A percentile compares a stretch with the other conserved stretches of the same genome.
Conservation (phyloP, 2,888 invertebrate species). For the Hirudinaria manillensis region DNA sequence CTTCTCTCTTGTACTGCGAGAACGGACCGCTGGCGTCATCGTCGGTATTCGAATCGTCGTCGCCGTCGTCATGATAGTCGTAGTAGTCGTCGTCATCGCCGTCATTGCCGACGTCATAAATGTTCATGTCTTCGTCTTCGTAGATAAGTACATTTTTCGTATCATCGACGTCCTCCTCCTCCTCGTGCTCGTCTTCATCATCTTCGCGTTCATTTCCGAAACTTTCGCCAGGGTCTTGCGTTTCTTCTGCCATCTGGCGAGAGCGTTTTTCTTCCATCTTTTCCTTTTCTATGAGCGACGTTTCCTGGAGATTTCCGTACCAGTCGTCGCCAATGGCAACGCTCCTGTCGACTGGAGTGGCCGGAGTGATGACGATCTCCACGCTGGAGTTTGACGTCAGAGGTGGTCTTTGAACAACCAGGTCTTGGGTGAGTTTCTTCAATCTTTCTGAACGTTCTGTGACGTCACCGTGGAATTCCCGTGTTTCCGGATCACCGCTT, state of each 20-base stretch:
- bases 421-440: background rate
- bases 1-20: background rate
- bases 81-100: background rate
- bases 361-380: background rate
- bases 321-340: background rate
- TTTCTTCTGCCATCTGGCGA: background rate
- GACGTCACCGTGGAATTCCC: background rate
- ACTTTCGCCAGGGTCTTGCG: background rate
- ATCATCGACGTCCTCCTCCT: background rate
- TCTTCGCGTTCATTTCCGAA: background rate
- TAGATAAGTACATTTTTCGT: background rate
- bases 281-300: background rate
- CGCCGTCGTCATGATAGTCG: background rate
- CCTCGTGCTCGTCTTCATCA: background rate
- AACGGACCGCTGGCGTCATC: background rate
- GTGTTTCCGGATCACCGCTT: background rate
- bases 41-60: background rate
- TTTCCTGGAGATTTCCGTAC: background rate
- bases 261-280: no score
- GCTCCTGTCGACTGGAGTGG: constrained; percentile 1
- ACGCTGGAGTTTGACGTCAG: background rate
- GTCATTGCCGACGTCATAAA: background rate
- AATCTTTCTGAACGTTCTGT: background rate
- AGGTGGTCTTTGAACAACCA: background rate
- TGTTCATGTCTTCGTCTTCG: constrained; percentile 13